Conservation (phyloP, 2,113 vertebrate species). For the Catagonus wagneri region DNA sequence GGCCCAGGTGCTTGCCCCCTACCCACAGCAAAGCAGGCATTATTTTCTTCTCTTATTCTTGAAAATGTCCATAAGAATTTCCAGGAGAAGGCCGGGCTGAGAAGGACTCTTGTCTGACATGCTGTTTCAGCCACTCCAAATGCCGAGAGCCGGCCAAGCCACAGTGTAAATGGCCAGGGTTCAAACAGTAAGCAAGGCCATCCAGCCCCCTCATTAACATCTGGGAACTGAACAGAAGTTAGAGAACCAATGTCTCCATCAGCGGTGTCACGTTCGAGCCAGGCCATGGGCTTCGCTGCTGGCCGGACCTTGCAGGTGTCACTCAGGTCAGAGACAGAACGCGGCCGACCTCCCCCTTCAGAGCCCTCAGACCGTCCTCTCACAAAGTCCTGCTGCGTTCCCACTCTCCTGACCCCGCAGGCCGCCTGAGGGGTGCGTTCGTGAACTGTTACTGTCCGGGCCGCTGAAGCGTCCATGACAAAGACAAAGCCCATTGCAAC, state of each 20-base stretch:
- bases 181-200: background rate
- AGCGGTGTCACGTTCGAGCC: background rate
- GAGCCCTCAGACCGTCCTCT: background rate
- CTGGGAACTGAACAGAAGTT: background rate
- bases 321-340: background rate
- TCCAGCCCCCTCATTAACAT: background rate
- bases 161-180: background rate
- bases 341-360: background rate
- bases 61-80: slow-evolving; percentile 71
- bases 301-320: background rate
- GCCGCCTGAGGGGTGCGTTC: background rate
- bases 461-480: too few species aligned
- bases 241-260: background rate
- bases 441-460: accelerated
- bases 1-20: background rate
- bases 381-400: accelerated
- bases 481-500: accelerated
- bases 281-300: accelerated
- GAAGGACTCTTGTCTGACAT: slow-evolving; percentile 71
- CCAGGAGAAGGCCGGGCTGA: slow-evolving; percentile 61
- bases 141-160: background rate
- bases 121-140: slow-evolving; percentile 17
- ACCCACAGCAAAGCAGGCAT: background rate
- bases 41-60: slow-evolving; percentile 64
- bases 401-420: accelerated